A percentile compares a stretch with the other conserved stretches of the same genome.
phyloP scores from a whole-genome alignment of 2,797 vertebrate genomes.

The Eurystomus glaucurus region DNA sequence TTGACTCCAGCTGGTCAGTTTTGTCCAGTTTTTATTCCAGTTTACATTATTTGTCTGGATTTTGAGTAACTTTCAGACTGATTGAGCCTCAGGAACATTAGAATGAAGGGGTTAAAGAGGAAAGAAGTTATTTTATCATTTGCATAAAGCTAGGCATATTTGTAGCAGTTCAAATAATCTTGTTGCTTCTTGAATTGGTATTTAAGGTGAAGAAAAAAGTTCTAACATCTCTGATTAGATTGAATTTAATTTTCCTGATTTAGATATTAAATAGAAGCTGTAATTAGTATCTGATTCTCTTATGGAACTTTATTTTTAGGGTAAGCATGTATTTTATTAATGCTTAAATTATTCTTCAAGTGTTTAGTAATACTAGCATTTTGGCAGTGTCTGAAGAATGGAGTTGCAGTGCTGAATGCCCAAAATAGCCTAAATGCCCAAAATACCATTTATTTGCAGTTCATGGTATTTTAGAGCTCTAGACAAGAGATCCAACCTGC shows the following conservation, averaged over 20 bases:
- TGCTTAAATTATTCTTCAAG: conserved; percentile 21
- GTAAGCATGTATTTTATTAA: conserved; percentile 7
- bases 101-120: conserved; percentile 10
- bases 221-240: conserved; percentile 70
- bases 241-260: conserved; percentile 75
- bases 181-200: conserved; percentile 56
- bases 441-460: neutral
- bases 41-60: neutral
- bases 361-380: conserved; percentile 16
- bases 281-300: conserved; percentile 69
- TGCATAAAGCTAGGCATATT: conserved; percentile 58
- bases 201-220: conserved; percentile 65
- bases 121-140: conserved; percentile 26
- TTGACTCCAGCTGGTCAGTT: neutral
- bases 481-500: neutral
- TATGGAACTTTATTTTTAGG: conserved; percentile 73
- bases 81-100: neutral
- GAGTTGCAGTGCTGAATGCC: neutral
- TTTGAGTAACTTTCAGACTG: neutral
- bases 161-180: conserved; percentile 50
- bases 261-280: conserved; percentile 66
- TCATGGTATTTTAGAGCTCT: neutral
- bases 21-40: neutral
- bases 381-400: neutral
- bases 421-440: neutral